Base-by-base conservation (phyloP, 2,797 vertebrate species). In the Gouania willdenowi region DNA sequence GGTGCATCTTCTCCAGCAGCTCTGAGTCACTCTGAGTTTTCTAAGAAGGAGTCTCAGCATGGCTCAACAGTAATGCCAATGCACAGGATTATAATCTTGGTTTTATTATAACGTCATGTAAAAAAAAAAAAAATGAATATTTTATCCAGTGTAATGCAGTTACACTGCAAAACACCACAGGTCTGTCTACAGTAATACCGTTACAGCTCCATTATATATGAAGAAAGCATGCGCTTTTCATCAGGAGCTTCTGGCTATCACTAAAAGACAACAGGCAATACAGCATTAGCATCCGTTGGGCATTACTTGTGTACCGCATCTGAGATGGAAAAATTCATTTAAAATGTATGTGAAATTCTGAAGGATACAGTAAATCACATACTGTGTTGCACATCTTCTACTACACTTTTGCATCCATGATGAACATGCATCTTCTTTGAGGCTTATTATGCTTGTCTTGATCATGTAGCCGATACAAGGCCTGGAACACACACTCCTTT, bases 201-300 rank as follows among this genome's bases (percentile, higher is more conserved):
- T 84, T 83, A 84, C 44, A 33, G 54, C 40, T 78, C 82, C 75
- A 82, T 81, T 86, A 83, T 69, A 66, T 77, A 50, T 23, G 52
- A 81, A 73, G 58, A 79, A 80, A 76, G 75, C 71, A 82, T 80
- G 67, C 79, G 76, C 81, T 78, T 81, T 81, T 79, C 79, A 71
- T 82, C 70, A 69, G 43, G 55, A 64, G 60, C 55, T 77, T 79
- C 62, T 67, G 70, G 62, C 66, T 63, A 72, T 69, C 62, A 33
- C 46, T 49, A 26, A 61, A 77, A 75, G 44, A 60, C 77, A 61
- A 72, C 26, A 31, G 74, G 71, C 71, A 74, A 64, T 60, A 45
- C 46, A 41, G 59, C 58, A 60, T 53, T 59, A 66, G 16, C 20
- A 54, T 60, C 41, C 34, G 49, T 35, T 27, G 43, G 15, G 36